Percentiles rank a stretch among this genome's conserved stretches.
Evolutionary conservation across 2,113 vertebrate species (phyloP).

Genomic region (Cavia aperea): DNA sequence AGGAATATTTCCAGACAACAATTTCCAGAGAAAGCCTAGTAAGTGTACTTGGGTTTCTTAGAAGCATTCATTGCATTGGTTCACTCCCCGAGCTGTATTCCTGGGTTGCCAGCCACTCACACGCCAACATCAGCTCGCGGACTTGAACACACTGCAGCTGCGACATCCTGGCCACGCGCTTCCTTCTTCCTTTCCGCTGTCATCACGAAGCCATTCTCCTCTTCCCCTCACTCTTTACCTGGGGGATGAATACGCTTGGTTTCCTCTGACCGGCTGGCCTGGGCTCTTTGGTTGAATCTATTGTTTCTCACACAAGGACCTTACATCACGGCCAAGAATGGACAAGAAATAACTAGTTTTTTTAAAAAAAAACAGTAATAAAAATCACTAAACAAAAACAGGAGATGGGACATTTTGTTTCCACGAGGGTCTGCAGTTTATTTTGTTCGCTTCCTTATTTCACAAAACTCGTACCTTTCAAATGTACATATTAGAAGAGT

Average conservation of each 20-base stretch:
- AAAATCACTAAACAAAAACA: not conserved
- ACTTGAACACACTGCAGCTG: not conserved
- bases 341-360: not conserved
- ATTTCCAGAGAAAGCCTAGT: not conserved
- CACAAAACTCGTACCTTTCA: not conserved
- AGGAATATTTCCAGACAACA: slow-evolving; percentile 6
- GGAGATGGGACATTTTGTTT: not conserved
- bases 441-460: not conserved
- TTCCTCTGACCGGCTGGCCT: not conserved
- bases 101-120: not conserved
- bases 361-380: not conserved
- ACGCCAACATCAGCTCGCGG: not conserved
- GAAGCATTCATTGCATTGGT: not conserved
- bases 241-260: not conserved
- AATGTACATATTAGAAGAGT: not conserved
- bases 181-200: not conserved
- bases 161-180: not conserved
- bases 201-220: not conserved
- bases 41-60: not conserved
- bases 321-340: not conserved
- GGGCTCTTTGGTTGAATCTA: not conserved
- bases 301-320: not conserved
- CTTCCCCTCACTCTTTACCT: not conserved
- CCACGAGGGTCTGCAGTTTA: not conserved
- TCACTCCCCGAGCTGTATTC: not conserved